A percentile compares a stretch with the other conserved stretches of the same genome.
phyloP scores from a whole-genome alignment of 1,140 invertebrate species.

The Ladona fulva region DNA sequence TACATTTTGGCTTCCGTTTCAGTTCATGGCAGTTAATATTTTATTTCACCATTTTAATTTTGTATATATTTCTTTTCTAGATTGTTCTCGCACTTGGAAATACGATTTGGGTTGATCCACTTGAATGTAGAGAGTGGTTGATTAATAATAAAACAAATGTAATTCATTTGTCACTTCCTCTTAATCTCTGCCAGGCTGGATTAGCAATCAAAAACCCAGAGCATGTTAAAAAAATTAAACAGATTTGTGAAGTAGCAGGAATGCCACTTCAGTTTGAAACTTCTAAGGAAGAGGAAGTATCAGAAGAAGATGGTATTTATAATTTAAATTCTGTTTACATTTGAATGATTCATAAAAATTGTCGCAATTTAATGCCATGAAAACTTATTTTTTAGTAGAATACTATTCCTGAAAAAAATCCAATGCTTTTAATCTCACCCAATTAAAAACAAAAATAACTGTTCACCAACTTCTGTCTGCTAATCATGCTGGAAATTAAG shows the following conservation, averaged over 20 bases:
- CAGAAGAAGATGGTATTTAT: too few relatives aligned
- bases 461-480: too few relatives aligned
- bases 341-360: too few relatives aligned
- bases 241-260: neutral
- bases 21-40: neutral
- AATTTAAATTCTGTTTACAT: too few relatives aligned
- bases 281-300: too few relatives aligned
- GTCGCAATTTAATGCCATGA: too few relatives aligned
- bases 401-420: too few relatives aligned
- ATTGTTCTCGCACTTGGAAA: constrained; percentile 19
- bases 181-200: neutral
- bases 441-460: too few relatives aligned
- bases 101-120: constrained; percentile 33
- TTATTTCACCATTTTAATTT: neutral
- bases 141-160: neutral
- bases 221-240: neutral
- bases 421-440: too few relatives aligned
- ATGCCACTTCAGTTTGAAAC: too few relatives aligned
- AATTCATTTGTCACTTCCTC: neutral
- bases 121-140: constrained; percentile 32
- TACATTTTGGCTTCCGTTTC: neutral
- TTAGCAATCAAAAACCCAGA: neutral
- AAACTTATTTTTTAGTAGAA: too few relatives aligned
- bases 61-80: neutral
- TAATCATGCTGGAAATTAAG: too few relatives aligned